Conservation (phyloP, 2,113 vertebrate species). For the Corythoichthys intestinalis region DNA sequence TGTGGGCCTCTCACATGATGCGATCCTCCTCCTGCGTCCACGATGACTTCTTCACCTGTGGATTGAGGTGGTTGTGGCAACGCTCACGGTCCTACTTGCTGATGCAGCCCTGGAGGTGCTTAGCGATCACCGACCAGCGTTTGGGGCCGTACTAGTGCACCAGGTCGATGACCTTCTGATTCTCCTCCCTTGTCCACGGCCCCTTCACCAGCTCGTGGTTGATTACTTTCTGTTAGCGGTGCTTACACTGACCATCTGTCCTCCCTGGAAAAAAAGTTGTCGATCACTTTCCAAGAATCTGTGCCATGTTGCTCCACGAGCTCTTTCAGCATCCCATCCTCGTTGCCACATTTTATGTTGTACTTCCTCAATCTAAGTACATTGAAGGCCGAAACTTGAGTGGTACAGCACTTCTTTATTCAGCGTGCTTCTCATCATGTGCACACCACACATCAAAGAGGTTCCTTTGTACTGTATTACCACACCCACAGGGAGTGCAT, state of each 20-base stretch:
- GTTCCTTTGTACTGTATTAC: too few species aligned
- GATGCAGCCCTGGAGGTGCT: conserved; percentile 96
- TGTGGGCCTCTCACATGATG: conserved; percentile 96
- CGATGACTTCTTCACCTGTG: conserved; percentile 96
- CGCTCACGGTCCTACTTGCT: conserved; percentile 97
- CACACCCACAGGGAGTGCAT: too few species aligned
- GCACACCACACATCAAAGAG: too few species aligned
- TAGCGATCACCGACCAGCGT: conserved; percentile 97
- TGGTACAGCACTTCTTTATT: too few species aligned
- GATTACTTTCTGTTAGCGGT: conserved; percentile 99
- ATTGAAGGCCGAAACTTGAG: too few species aligned
- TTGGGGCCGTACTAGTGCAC: conserved; percentile 98
- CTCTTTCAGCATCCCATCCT: conserved; percentile 96
- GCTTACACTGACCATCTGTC: conserved; percentile 97
- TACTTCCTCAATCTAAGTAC: too few species aligned
- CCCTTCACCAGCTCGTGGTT: conserved; percentile 98
- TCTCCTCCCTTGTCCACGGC: conserved; percentile 98
- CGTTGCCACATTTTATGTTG: neutral
- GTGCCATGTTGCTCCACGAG: conserved; percentile 91
- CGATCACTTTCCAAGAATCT: conserved; percentile 89
- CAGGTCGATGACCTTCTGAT: conserved; percentile 97
- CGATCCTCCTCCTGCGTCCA: conserved; percentile 98
- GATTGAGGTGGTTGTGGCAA: conserved; percentile 99
- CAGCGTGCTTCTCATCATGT: too few species aligned
- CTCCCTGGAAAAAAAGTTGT: conserved; percentile 91